These are phyloP conservation scores for Druceiella hillmani DNA, from an alignment of 2,888 invertebrate genomes.

Conservation along the genomic window DNA sequence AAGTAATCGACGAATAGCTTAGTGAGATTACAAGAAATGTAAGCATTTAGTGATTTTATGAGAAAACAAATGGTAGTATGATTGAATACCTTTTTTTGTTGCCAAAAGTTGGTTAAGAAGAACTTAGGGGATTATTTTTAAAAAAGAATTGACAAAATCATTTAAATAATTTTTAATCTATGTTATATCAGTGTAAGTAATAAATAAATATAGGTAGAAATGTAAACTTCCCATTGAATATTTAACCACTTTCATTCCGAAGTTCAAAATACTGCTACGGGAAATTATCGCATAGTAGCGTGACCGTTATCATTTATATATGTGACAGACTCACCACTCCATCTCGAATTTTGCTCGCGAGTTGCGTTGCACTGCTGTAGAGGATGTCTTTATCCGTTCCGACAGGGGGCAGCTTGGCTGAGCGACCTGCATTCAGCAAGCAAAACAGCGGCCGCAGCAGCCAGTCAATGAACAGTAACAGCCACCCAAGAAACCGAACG, in stretches of 20 bases:
- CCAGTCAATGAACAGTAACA: constrained; percentile 37
- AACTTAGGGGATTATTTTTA: no score
- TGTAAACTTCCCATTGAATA: no score
- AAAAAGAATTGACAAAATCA: no score
- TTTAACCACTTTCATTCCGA: no score
- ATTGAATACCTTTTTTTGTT: no score
- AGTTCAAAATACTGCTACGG: no score
- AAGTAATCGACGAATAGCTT: no score
- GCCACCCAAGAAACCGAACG: constrained; percentile 37
- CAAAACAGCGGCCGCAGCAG: constrained; percentile 39
- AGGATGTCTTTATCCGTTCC: constrained; percentile 41
- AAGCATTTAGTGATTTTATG: no score
- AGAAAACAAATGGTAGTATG: no score
- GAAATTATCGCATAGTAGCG: neutral
- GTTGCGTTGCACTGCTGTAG: constrained; percentile 52
- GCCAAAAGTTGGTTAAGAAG: no score
- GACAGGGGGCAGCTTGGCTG: constrained; percentile 15
- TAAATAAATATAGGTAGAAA: neutral
- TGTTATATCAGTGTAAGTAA: neutral
- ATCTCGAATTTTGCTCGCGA: constrained; percentile 54
- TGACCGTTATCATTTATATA: no score
- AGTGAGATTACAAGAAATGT: no score
- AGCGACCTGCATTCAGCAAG: constrained; percentile 28
- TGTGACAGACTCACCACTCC: constrained; percentile 45
- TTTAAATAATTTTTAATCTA: neutral